These are phyloP conservation scores for Dufourea novaeangliae DNA, from an alignment of 1,140 invertebrate genomes.

Conservation along the genomic window DNA sequence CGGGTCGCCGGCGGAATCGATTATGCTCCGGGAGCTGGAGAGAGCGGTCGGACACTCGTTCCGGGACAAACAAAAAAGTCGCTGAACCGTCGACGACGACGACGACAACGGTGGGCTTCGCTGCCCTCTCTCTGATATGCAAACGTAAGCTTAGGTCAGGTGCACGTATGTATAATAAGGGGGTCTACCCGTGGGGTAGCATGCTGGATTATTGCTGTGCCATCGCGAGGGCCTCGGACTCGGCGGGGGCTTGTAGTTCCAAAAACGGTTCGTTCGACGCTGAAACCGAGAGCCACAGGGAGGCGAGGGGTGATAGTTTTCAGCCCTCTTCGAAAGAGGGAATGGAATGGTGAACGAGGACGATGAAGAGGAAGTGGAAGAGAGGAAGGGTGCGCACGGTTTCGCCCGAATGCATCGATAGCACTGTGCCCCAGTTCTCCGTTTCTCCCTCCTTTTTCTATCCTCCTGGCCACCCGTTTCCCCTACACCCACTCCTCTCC, in stretches of 20 bases:
- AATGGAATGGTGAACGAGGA: conserved; percentile 49
- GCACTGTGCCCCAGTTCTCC: conserved; percentile 68
- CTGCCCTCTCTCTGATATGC: conserved; percentile 63
- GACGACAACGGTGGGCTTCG: conserved; percentile 47
- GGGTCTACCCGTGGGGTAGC: conserved; percentile 46
- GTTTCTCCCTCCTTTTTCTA: conserved; percentile 26
- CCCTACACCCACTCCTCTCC: conserved; percentile 4
- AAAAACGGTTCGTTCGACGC: conserved; percentile 51
- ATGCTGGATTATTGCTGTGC: conserved; percentile 64
- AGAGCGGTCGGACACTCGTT: conserved; percentile 47
- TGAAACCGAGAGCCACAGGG: conserved; percentile 37
- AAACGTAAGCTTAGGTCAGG: conserved; percentile 58
- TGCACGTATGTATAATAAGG: conserved; percentile 49
- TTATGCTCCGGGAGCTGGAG: conserved; percentile 42
- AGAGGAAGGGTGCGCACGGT: conserved; percentile 50
- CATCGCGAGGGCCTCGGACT: conserved; percentile 34
- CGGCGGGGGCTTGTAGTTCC: conserved; percentile 37
- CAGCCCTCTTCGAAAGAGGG: conserved; percentile 34
- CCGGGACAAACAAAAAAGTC: conserved; percentile 57
- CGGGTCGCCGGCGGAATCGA: conserved; percentile 52
- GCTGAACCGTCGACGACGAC: conserved; percentile 46
- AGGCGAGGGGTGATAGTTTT: conserved; percentile 39
- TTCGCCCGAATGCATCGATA: conserved; percentile 72
- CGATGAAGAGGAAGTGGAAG: conserved; percentile 51
- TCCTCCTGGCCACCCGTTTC: conserved; percentile 21